Base-by-base conservation (phyloP, 2,113 vertebrate species). In the Cervus canadensis region DNA sequence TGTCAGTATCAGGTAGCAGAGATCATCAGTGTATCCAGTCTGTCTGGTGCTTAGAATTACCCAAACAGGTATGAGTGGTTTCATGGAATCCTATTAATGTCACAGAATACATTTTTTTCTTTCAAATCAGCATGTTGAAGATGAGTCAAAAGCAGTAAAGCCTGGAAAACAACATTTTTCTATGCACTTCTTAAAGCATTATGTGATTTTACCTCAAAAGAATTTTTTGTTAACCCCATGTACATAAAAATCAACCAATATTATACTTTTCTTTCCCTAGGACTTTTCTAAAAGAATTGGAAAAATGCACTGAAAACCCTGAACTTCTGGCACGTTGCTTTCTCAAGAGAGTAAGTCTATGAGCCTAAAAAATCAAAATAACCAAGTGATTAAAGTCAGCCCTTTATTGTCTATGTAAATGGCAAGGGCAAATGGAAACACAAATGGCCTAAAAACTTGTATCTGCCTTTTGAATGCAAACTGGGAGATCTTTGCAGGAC, bases 261-360 rank as follows among this genome's bases (percentile, higher is more conserved):
- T 96, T 85, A 10, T 83, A 87, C 50, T 97, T 95, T 43, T 97
- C 89, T 94, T 57, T 97, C 50, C 76, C 89, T 95, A 99, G 99
- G 98, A 99, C 99, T 91, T 99, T 99, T 98, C 99, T 99, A 30
- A 99, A 99, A 98, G 99, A 99, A 96, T 98, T 99, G 98, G 99
- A 99, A 98, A 99, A 99, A 94, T 99, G 99, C 78, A 98, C 98
- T 13, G 99, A 99, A 98, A 99, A 99, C 91, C 99, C 99, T 10
- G 99, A 99, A 96, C 98, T 99, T 96, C 99, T 99, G 93, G 99
- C 99, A 96, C 99, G 98, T 43, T 99, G 99, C 96, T 99, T 99
- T 98, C 98, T 99, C 98, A 99, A 99, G 98, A 99, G 99, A 98
- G 99, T 99, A 98, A 99, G 99, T 99, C 92, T 89, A 78, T 82